These are phyloP conservation scores for Palythoa grandis DNA, from an alignment of 92 coral and sea anemone genomes.

Conservation along the genomic window DNA sequence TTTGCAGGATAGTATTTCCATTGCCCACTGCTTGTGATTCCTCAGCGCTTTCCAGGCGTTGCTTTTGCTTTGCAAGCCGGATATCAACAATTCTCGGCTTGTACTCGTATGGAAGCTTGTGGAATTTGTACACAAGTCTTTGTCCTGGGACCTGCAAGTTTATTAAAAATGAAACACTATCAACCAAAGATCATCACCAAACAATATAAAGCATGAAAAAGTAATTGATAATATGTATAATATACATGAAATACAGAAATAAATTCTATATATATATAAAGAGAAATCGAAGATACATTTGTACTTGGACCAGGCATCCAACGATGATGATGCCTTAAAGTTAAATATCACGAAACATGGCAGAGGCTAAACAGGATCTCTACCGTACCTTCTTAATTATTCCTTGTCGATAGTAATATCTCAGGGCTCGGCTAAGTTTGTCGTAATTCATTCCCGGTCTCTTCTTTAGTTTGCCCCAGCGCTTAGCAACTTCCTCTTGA, in stretches of 20 bases:
- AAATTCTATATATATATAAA: too few species aligned
- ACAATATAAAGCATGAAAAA: too few species aligned
- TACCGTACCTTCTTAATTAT: constrained; percentile 78
- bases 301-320: too few species aligned
- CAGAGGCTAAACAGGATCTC: too few species aligned
- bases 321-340: too few species aligned
- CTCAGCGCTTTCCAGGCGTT: not conserved
- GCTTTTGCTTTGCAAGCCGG: constrained; percentile 20
- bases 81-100: constrained; percentile 36
- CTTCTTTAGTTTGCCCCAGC: constrained; percentile 92
- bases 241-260: too few species aligned
- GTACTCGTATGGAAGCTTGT: constrained; percentile 43
- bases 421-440: constrained; percentile 87
- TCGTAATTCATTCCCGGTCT: constrained; percentile 93
- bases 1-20: not conserved
- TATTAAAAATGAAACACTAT: not conserved
- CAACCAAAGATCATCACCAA: too few species aligned
- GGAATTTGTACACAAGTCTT: constrained; percentile 36
- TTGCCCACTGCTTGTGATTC: not conserved
- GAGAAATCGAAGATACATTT: too few species aligned
- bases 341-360: too few species aligned
- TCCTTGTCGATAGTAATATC: constrained; percentile 88
- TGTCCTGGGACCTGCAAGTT: constrained; percentile 36
- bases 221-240: too few species aligned
- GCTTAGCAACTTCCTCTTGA: constrained; percentile 89